phyloP scores from a whole-genome alignment of 2,113 vertebrate genomes.

The Ursus arctos region DNA sequence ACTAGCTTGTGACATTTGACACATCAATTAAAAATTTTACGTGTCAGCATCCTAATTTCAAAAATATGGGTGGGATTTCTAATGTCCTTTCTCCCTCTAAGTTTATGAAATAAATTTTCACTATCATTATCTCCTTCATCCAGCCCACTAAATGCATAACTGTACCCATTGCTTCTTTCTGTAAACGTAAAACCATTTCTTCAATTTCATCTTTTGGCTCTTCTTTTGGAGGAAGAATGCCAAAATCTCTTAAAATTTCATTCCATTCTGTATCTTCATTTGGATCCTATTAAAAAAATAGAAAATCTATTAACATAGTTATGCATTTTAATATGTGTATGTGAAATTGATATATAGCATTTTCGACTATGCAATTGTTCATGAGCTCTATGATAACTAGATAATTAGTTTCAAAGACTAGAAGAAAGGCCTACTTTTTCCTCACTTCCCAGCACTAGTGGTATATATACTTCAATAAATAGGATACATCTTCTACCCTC shows the following conservation, averaged over 20 bases:
- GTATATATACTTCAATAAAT: not conserved
- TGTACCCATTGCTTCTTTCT: conserved; percentile 85
- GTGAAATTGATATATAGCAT: not conserved
- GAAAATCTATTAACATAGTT: not conserved
- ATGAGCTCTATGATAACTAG: not conserved
- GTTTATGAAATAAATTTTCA: not conserved
- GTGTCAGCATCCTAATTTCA: not conserved
- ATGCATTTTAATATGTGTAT: not conserved
- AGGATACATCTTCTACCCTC: not conserved
- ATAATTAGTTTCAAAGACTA: not conserved
- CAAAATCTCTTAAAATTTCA: conserved; percentile 85
- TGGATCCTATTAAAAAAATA: conserved; percentile 82
- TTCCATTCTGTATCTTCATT: conserved; percentile 89
- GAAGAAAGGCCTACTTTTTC: not conserved
- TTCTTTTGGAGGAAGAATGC: conserved; percentile 88
- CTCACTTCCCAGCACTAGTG: not conserved
- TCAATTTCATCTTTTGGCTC: conserved; percentile 84
- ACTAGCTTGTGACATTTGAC: not conserved
- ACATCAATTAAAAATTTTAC: not conserved
- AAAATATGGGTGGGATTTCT: not conserved
- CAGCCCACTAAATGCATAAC: conserved; percentile 36
- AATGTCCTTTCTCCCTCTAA: not conserved
- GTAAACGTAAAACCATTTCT: conserved; percentile 85
- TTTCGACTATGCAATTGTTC: not conserved
- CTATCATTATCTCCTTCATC: not conserved